phyloP scores from a whole-genome alignment of 2,113 vertebrate genomes.

The Aegypius monachus region DNA sequence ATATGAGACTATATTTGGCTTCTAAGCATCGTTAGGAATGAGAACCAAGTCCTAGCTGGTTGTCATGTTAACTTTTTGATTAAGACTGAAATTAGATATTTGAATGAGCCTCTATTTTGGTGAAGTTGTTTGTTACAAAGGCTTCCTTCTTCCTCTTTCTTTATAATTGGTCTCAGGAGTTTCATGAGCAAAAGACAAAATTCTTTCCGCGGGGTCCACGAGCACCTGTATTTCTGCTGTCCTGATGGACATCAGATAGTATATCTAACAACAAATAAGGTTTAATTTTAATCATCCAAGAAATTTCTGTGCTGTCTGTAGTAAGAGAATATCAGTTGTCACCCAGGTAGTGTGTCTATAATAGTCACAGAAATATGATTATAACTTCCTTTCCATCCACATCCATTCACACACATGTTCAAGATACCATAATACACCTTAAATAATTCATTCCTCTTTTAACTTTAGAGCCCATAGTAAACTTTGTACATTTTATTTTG shows the following conservation, averaged over 20 bases:
- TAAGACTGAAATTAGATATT: constrained; percentile 19
- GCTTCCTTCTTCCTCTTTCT: not conserved
- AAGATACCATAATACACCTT: not conserved
- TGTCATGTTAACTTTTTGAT: not conserved
- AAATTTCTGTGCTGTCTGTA: not conserved
- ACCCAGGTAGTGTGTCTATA: not conserved
- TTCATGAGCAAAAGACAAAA: not conserved
- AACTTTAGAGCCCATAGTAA: not conserved
- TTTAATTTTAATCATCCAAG: not conserved
- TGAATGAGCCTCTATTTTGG: constrained; percentile 7
- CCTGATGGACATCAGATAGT: not conserved
- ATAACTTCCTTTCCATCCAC: not conserved
- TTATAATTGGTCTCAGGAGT: not conserved
- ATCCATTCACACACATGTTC: not conserved
- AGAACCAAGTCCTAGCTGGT: not conserved
- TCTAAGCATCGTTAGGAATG: not conserved
- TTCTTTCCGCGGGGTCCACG: not conserved
- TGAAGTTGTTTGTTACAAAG: not conserved
- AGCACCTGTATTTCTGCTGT: not conserved
- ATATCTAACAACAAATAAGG: not conserved
- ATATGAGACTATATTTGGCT: not conserved
- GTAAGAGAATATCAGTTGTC: not conserved
- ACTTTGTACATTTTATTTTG: not conserved
- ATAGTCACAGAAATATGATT: not conserved
- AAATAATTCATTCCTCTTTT: not conserved